Percentiles rank a stretch among this genome's conserved stretches.
phyloP scores from a whole-genome alignment of 1,140 invertebrate genomes.

The Calliphora vicina region DNA sequence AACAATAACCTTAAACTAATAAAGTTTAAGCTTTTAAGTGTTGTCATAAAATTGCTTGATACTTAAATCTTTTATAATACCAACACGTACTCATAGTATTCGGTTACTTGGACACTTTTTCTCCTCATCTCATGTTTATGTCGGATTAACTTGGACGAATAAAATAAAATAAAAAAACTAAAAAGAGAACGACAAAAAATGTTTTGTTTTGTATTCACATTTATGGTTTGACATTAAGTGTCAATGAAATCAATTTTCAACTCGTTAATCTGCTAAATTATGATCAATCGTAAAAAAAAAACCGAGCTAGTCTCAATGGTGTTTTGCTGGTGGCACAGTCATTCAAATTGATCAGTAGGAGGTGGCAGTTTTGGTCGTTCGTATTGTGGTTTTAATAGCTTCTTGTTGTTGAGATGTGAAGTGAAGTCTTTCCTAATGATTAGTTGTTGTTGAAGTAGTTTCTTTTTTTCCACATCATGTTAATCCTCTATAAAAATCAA shows the following conservation, averaged over 20 bases:
- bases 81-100: not conserved
- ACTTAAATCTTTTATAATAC: not conserved
- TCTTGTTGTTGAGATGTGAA: not conserved
- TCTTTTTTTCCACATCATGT: not conserved
- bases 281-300: conserved; percentile 36
- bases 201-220: conserved; percentile 26
- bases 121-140: not conserved
- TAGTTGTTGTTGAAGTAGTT: not conserved
- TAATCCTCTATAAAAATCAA: not conserved
- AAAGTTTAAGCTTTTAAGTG: conserved; percentile 16
- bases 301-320: not conserved
- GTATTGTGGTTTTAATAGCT: not conserved
- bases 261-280: conserved; percentile 61
- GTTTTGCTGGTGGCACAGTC: not conserved
- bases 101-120: not conserved
- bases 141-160: not conserved
- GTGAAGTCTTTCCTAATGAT: not conserved
- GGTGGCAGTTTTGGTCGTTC: not conserved
- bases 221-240: conserved; percentile 52
- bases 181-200: not conserved
- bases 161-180: not conserved
- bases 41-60: not conserved
- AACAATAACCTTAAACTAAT: not conserved
- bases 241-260: conserved; percentile 59
- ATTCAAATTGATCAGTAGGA: not conserved